A percentile compares a stretch with the other conserved stretches of the same genome.
phyloP scores from a whole-genome alignment of 2,888 invertebrate species.

The Neria commutata region DNA sequence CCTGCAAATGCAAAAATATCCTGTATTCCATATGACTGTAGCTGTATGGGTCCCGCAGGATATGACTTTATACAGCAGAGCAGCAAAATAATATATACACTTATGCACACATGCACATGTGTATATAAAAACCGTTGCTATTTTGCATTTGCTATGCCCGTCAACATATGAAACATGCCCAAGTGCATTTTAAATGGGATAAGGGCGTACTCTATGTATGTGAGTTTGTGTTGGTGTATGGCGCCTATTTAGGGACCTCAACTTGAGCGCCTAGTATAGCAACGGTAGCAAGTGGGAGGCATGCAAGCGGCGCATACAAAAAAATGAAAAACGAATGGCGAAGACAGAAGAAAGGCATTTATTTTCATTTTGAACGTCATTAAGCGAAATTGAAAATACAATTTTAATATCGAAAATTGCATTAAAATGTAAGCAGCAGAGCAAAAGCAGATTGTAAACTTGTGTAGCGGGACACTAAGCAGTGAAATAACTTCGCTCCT shows the following conservation, averaged over 20 bases:
- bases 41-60: constrained; percentile 2
- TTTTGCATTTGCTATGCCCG: background rate
- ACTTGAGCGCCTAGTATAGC: too few species aligned
- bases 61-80: background rate
- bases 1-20: too few species aligned
- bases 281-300: too few species aligned
- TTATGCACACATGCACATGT: too few species aligned
- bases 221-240: background rate
- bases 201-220: background rate
- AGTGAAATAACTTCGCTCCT: too few species aligned
- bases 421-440: background rate
- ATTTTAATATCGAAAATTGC: constrained; percentile 1
- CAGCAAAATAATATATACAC: background rate
- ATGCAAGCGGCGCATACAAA: too few species aligned
- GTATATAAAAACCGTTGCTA: background rate
- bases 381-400: constrained; percentile 5
- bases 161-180: background rate
- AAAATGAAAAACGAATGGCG: background rate
- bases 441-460: too few species aligned
- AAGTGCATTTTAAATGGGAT: background rate
- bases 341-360: background rate
- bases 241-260: background rate
- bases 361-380: background rate
- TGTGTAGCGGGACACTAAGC: too few species aligned
- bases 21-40: background rate